phyloP scores from a whole-genome alignment of 2,888 invertebrate species.

The Falcaria lacertinaria region DNA sequence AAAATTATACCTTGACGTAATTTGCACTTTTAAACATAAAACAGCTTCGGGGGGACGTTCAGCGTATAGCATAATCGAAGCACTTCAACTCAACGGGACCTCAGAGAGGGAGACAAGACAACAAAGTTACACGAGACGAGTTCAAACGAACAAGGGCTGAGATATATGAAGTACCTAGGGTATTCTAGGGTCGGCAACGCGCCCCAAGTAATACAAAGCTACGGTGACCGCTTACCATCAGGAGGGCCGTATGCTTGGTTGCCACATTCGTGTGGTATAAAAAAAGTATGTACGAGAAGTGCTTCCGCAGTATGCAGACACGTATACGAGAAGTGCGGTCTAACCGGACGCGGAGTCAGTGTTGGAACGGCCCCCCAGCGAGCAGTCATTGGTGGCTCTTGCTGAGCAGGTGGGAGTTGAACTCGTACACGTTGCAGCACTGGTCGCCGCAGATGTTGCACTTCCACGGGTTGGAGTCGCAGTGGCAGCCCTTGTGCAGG shows the following conservation, averaged over 20 bases:
- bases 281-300: constrained; percentile 68
- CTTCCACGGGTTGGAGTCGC: constrained; percentile 97
- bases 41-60: constrained; percentile 76
- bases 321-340: constrained; percentile 51
- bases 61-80: constrained; percentile 70
- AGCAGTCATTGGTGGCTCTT: constrained; percentile 91
- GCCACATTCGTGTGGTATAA: too few species aligned
- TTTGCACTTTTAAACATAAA: constrained; percentile 68
- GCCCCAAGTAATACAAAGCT: too few species aligned
- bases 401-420: constrained; percentile 96
- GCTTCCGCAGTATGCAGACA: constrained; percentile 57
- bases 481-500: constrained; percentile 98
- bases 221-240: too few species aligned
- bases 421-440: constrained; percentile 97
- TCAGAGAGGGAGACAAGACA: constrained; percentile 20
- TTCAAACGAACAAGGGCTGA: constrained; percentile 20
- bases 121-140: constrained; percentile 16
- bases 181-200: too few species aligned
- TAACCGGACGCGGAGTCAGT: constrained; percentile 44
- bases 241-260: too few species aligned
- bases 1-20: constrained; percentile 64
- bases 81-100: constrained; percentile 49
- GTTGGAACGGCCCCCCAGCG: constrained; percentile 72
- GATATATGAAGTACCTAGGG: constrained; percentile 47
- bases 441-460: constrained; percentile 98